Conservation (phyloP, 2,797 vertebrate species). For the Limosa lapponica region DNA sequence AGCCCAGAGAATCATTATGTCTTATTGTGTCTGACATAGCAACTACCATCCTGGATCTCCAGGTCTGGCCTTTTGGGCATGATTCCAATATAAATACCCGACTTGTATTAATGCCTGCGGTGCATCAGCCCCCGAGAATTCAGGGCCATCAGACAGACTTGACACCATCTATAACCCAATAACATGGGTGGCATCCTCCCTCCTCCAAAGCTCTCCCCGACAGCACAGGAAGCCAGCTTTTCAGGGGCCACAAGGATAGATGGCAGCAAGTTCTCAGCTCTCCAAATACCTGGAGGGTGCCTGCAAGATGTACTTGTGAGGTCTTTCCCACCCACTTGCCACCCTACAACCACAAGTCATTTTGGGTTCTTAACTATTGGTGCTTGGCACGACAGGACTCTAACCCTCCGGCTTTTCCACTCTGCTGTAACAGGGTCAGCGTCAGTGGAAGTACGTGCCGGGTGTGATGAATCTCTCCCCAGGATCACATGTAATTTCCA, state of each 20-base stretch:
- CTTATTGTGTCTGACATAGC: not conserved
- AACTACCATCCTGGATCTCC: not conserved
- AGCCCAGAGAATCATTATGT: not conserved
- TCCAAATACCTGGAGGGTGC: not conserved
- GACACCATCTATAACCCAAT: not conserved
- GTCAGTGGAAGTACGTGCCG: accelerated
- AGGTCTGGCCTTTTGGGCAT: not conserved
- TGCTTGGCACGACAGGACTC: not conserved
- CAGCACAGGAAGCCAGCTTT: not conserved
- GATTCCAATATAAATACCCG: not conserved
- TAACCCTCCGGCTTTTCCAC: not conserved
- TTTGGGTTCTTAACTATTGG: not conserved
- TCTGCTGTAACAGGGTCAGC: not conserved
- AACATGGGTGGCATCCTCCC: not conserved
- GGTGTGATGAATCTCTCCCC: not conserved
- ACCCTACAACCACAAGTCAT: not conserved
- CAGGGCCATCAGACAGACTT: not conserved
- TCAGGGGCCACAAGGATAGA: not conserved
- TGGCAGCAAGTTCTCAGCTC: not conserved
- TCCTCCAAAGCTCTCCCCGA: not conserved
- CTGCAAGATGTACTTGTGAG: not conserved
- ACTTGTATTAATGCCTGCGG: not conserved
- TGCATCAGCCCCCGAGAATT: not conserved
- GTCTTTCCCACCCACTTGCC: not conserved
- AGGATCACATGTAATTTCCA: not conserved